Base-by-base conservation (phyloP, 2,888 invertebrate genomes). In the Alloscopus bannaensis region DNA sequence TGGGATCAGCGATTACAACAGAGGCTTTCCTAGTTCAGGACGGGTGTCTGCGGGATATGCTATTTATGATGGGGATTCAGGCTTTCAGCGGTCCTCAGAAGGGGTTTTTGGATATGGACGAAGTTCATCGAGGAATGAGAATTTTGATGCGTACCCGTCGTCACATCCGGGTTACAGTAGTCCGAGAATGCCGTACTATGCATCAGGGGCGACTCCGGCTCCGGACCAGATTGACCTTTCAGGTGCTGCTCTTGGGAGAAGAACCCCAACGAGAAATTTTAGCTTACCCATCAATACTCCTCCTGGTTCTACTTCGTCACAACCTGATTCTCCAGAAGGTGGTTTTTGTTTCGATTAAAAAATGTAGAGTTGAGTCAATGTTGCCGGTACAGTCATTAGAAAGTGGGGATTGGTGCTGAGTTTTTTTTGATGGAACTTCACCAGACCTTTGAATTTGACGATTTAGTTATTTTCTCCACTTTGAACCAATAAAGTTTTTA, bases 291-390 rank as follows among this genome's bases (percentile, higher is more conserved):
- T 84, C 65, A 82, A 80, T 70, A 73, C 71, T 73, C 71, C 83
- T 47, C 79, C 81, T 40, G 73, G 68, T 76, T 82, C 80, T 72
- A 65, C 83, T 68, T 71, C 82, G 28, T 75, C 75, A 59, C 66
- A 66, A 36, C 75, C 66, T 75, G 80, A 81, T 42, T 82, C 85
- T 55, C 84, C 84, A 68, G 84, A 85, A 76, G 85, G 85, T 85
- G 64, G 50, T 72, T 64, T 42, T 68, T 22, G n/a, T 42, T 50
- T 57, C 65, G 50, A 47, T 60, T 59, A 36, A n/a, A n/a, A 42
- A 20, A 64, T 47, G 60, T 60, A 60, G 60, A 40, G n/a, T 29
- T 31, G 31, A 59, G 20, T 59, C 4, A 22, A 24, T 11, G 22
- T 52, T 20, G 22, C 52, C 36, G 13, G 36, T n/a, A n/a, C n/a